Percentiles rank a stretch among this genome's conserved stretches.
phyloP scores from a whole-genome alignment of 2,797 vertebrate genomes.

The Pampus argenteus region DNA sequence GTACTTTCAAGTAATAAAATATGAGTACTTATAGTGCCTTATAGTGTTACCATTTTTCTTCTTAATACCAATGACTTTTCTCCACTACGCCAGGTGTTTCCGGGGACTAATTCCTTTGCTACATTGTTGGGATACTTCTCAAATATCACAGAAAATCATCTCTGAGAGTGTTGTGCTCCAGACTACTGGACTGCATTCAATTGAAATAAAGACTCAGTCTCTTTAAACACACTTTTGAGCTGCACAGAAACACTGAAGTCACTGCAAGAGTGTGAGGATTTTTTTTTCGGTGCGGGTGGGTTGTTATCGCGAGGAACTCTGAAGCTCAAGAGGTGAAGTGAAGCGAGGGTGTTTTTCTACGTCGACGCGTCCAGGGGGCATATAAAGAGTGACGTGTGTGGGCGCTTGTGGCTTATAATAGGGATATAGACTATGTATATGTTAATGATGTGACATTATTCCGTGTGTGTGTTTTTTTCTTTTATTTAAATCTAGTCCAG shows the following conservation, averaged over 20 bases:
- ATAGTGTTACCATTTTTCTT: neutral
- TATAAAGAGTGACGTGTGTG: conserved; percentile 48
- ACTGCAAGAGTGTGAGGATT: conserved; percentile 23
- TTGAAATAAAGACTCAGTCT: neutral
- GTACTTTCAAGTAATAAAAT: no score
- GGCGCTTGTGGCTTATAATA: conserved; percentile 13
- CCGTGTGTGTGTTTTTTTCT: neutral
- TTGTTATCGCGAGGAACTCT: conserved; percentile 82
- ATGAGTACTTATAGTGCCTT: no score
- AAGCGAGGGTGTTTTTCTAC: conserved; percentile 72
- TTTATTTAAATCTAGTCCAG: neutral
- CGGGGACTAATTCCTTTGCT: neutral
- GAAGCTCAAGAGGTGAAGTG: conserved; percentile 73
- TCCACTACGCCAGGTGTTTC: neutral
- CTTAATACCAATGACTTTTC: neutral
- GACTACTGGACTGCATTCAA: neutral
- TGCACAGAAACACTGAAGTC: conserved; percentile 36
- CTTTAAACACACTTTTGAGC: neutral
- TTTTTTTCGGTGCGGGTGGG: conserved; percentile 34
- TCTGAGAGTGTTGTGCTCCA: neutral
- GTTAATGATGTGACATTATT: neutral
- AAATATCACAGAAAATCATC: neutral
- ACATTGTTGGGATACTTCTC: conserved; percentile 3
- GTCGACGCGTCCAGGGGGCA: conserved; percentile 71
- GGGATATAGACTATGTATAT: neutral